Conservation (phyloP, 2,888 invertebrate species). For the Epirrhoe tristata region DNA sequence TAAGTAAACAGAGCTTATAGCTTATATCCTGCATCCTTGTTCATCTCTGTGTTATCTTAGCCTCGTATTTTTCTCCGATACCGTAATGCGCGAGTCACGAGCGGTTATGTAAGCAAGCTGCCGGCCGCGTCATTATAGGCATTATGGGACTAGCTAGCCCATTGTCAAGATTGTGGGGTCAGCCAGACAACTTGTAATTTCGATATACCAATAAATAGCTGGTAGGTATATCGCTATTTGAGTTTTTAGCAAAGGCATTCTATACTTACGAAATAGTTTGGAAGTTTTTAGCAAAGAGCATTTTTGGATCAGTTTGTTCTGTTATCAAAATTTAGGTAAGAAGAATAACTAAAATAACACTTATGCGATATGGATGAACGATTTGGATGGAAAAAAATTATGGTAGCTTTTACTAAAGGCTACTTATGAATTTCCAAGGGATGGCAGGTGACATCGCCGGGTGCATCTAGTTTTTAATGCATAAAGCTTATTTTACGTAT, state of each 20-base stretch:
- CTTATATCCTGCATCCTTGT: conserved; percentile 28
- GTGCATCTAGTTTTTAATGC: no score
- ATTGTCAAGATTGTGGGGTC: conserved; percentile 85
- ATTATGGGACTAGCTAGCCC: conserved; percentile 79
- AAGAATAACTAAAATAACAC: no score
- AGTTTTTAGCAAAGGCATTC: no score
- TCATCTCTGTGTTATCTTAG: conserved; percentile 61
- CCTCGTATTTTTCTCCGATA: conserved; percentile 79
- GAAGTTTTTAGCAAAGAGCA: background rate
- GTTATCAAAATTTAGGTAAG: no score
- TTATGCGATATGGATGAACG: no score
- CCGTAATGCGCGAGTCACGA: conserved; percentile 85
- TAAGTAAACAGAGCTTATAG: background rate
- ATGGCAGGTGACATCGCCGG: no score
- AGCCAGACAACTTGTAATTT: conserved; percentile 79
- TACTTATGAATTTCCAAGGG: no score
- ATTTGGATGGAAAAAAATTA: no score
- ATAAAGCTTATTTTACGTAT: no score
- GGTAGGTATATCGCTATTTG: no score
- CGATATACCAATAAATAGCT: conserved; percentile 79
- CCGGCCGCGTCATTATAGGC: conserved; percentile 80
- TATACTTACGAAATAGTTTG: conserved; percentile 17
- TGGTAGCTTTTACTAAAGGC: no score
- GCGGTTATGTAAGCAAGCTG: conserved; percentile 84
- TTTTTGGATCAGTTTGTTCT: no score